Base-by-base conservation (phyloP, 30 jellyfish, hydroid and myxozoan genomes). In the Pelagia noctiluca region DNA sequence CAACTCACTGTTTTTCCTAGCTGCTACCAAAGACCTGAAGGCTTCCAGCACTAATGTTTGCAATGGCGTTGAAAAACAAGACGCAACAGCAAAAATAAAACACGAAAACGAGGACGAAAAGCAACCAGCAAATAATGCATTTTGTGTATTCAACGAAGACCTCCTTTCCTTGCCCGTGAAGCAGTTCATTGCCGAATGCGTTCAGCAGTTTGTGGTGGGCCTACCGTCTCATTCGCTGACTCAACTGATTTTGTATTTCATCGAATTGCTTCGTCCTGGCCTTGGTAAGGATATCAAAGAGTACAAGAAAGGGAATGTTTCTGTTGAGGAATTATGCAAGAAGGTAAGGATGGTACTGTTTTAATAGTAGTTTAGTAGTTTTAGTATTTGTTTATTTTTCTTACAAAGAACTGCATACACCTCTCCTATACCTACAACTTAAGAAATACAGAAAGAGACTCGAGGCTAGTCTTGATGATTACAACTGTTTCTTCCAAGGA, bases 171-270 rank as follows among this genome's bases (percentile, higher is more conserved):
- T 91, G 21, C 95, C 96, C 16, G 97, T 86, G 19, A 91, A 91
- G 82, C 97, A 91, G 89, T 91, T 91, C 77, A 87, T 91, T 72
- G 98, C 98, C 0, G 98, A 91, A 35, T 86, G 95, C 65, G 97
- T 91, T 25, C 98, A 91, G 70, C 63, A 38, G 8, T 91, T 52
- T 49, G 54, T 91, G 28, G 81, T 91, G 57, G 98, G 98, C 50
- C 10, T 91, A 19, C 98, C 98, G 16, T 91, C 98, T 26, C 80
- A 65, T 13, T 92, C 97, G 16, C 71, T 91, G 75, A 69, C 95
- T 3, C 87, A 63, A 50, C 88, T 91, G 29, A 78, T 83, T 23
- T 47, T 82, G 62, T 30, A 70, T 37, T 91, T 77, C 60, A 54
- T 87, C 64, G 37, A 33, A 3, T 67, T 87, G 32, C 93, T 92